Evolutionary conservation across 2,113 vertebrate genomes (phyloP).

Genomic region (Coptodon bakossiorum): DNA sequence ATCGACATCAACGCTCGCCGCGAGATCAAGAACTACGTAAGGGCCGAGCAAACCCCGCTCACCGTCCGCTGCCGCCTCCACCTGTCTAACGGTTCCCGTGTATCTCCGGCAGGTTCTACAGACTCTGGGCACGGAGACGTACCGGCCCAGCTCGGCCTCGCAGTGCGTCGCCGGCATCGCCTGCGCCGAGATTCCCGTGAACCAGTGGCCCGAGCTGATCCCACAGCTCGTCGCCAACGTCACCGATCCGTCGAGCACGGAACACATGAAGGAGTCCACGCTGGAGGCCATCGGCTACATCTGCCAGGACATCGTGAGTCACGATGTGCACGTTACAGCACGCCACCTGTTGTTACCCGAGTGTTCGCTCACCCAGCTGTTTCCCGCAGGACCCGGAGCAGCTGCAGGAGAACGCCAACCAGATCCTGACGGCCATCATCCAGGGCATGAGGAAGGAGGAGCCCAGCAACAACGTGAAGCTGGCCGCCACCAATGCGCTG

Average conservation of each 20-base stretch:
- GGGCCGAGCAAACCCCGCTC: not conserved
- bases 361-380: not conserved
- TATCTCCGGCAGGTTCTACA: slow-evolving; percentile 80
- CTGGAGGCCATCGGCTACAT: slow-evolving; percentile 99
- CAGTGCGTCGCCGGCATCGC: slow-evolving; percentile 97
- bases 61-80: not conserved
- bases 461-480: slow-evolving; percentile 96
- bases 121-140: slow-evolving; percentile 94
- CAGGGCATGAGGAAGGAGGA: slow-evolving; percentile 99
- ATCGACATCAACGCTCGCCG: slow-evolving; percentile 89
- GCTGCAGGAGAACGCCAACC: slow-evolving; percentile 95
- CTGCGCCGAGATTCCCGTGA: slow-evolving; percentile 94
- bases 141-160: slow-evolving; percentile 93
- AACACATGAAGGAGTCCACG: slow-evolving; percentile 99
- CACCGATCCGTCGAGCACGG: slow-evolving; percentile 91
- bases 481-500: slow-evolving; percentile 95
- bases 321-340: not conserved
- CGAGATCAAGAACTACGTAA: slow-evolving; percentile 96
- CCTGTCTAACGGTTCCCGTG: not conserved
- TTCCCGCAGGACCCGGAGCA: slow-evolving; percentile 88
- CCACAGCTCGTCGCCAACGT: slow-evolving; percentile 95
- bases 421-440: slow-evolving; percentile 98
- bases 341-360: not conserved
- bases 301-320: slow-evolving; percentile 98
- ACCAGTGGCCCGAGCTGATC: slow-evolving; percentile 96